phyloP scores from a whole-genome alignment of 2,888 invertebrate species.

The Lasioglossum zephyrum region DNA sequence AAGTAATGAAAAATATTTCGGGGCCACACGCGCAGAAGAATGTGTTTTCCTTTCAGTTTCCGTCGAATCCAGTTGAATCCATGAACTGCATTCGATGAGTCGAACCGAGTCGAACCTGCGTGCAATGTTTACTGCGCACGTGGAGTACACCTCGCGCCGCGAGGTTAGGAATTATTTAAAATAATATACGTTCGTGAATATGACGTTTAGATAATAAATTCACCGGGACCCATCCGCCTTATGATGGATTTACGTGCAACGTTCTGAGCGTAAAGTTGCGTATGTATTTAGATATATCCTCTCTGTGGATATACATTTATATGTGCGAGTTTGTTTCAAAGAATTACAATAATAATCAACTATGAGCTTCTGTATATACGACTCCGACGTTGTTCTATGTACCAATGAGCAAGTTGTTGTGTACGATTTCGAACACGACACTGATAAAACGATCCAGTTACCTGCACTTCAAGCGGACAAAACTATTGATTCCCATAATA shows the following conservation, averaged over 20 bases:
- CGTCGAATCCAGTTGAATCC: too few species aligned
- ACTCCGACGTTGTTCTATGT: slow-evolving; percentile 75
- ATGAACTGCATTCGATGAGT: too few species aligned
- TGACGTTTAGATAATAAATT: background rate
- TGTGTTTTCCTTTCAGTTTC: background rate
- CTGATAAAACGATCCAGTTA: slow-evolving; percentile 65
- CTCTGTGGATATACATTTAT: too few species aligned
- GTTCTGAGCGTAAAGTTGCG: background rate
- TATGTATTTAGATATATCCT: background rate
- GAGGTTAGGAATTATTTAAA: background rate
- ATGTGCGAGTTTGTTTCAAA: background rate
- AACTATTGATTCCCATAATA: slow-evolving; percentile 76
- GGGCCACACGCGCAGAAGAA: too few species aligned
- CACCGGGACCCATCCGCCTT: background rate
- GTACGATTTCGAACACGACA: slow-evolving; percentile 69
- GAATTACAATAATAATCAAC: slow-evolving; percentile 11
- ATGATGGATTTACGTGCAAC: background rate
- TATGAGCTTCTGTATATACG: slow-evolving; percentile 80
- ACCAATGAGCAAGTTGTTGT: slow-evolving; percentile 76
- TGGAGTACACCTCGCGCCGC: background rate
- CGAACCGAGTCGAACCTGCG: background rate
- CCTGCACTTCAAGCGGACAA: slow-evolving; percentile 73
- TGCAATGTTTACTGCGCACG: background rate
- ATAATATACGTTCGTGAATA: background rate
- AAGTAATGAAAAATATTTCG: too few species aligned